A percentile compares a stretch with the other conserved stretches of the same genome.
Conservation (phyloP, 2,888 invertebrate species). For the Lutraria lutraria region DNA sequence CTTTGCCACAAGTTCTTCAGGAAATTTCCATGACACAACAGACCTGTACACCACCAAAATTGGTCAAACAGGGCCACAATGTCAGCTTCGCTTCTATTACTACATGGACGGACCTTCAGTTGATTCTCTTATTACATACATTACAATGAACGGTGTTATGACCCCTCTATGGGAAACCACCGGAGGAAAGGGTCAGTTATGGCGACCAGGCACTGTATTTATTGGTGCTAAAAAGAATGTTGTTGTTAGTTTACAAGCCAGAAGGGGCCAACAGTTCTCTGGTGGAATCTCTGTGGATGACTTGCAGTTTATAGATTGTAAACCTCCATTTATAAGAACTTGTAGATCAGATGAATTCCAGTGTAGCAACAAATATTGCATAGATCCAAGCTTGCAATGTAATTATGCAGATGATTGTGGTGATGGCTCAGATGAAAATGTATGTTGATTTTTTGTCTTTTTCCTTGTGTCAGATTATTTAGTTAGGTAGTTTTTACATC, state of each 20-base stretch:
- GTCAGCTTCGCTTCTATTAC: conserved; percentile 77
- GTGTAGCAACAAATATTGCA: conserved; percentile 79
- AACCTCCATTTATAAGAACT: conserved; percentile 64
- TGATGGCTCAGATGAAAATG: conserved; percentile 81
- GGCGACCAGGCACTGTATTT: conserved; percentile 74
- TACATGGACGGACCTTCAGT: conserved; percentile 77
- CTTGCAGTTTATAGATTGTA: conserved; percentile 78
- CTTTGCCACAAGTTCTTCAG: conserved; percentile 78
- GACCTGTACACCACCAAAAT: conserved; percentile 71
- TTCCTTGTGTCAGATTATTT: too few relatives aligned
- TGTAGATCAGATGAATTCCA: conserved; percentile 68
- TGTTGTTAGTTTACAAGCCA: conserved; percentile 74
- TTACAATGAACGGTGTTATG: conserved; percentile 51
- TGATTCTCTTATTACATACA: conserved; percentile 72
- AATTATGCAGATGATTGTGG: conserved; percentile 83
- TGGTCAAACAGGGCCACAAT: conserved; percentile 78
- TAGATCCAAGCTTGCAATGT: conserved; percentile 75
- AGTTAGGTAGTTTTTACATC: too few relatives aligned
- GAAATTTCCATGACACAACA: conserved; percentile 72
- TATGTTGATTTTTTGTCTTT: conserved; percentile 60
- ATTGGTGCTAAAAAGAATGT: conserved; percentile 74
- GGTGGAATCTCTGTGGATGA: conserved; percentile 81
- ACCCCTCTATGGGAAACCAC: conserved; percentile 67
- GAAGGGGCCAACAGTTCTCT: conserved; percentile 69
- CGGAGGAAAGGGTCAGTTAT: conserved; percentile 72